These are phyloP conservation scores for Bucorvus abyssinicus DNA, from an alignment of 2,797 vertebrate species.

Conservation along the genomic window DNA sequence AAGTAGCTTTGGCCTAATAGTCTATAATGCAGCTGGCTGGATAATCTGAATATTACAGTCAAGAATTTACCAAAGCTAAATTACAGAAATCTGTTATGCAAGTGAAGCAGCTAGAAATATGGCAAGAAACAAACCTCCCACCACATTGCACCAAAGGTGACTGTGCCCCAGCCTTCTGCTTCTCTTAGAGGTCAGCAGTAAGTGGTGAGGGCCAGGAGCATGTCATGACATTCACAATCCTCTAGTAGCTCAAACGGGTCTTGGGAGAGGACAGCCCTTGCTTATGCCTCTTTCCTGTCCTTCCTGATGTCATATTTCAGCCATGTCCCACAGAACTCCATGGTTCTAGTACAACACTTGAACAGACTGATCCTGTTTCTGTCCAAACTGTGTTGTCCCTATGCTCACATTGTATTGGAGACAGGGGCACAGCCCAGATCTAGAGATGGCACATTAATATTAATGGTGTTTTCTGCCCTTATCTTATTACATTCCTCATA, in stretches of 20 bases:
- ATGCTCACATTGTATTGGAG: accelerated
- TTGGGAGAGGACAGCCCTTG: neutral
- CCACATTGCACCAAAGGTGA: accelerated
- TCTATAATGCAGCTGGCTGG: slow-evolving; percentile 32
- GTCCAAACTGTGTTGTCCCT: neutral
- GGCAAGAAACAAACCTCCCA: neutral
- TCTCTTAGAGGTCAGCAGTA: neutral
- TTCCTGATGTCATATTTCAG: neutral
- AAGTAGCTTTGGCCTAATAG: slow-evolving; percentile 14
- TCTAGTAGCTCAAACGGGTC: neutral
- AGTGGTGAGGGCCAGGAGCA: neutral
- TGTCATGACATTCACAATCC: neutral
- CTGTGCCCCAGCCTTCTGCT: neutral
- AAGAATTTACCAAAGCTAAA: neutral
- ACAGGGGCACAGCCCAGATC: neutral
- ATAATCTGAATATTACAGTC: slow-evolving; percentile 12
- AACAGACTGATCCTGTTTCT: neutral
- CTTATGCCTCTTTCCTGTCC: neutral
- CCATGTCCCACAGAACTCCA: accelerated
- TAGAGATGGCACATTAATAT: neutral
- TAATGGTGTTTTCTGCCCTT: neutral
- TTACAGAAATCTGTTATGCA: neutral
- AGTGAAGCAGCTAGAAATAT: neutral
- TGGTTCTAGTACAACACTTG: neutral
- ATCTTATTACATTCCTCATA: neutral